These are phyloP conservation scores for Pangasius larnaudii DNA, from an alignment of 2,797 vertebrate species.

Conservation along the genomic window DNA sequence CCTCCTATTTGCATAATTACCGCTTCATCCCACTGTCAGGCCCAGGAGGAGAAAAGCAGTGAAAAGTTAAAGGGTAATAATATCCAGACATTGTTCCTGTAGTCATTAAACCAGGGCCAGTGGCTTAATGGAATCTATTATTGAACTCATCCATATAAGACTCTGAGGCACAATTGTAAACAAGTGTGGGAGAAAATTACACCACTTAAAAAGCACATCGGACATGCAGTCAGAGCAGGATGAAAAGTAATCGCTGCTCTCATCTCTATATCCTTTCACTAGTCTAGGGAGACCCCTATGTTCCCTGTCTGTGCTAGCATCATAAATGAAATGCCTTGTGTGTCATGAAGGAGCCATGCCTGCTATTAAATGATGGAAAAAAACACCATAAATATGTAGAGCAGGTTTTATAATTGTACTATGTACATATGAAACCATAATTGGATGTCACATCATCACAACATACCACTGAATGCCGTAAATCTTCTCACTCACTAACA, in stretches of 20 bases:
- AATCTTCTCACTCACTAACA: not conserved
- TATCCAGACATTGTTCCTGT: constrained; percentile 40
- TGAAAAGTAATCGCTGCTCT: not conserved
- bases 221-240: constrained; percentile 1
- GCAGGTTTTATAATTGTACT: not conserved
- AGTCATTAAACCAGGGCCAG: constrained; percentile 40
- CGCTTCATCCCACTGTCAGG: constrained; percentile 25
- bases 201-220: constrained; percentile 31
- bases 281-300: not conserved
- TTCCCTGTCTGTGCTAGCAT: not conserved
- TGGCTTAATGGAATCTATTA: constrained; percentile 48
- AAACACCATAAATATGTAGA: not conserved
- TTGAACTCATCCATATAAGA: constrained; percentile 42
- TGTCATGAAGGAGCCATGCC: not conserved
- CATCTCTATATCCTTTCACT: not conserved
- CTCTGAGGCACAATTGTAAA: constrained; percentile 36
- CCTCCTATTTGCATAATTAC: constrained; percentile 37
- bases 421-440: not conserved
- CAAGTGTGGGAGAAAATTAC: constrained; percentile 37
- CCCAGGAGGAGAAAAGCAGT: constrained; percentile 20
- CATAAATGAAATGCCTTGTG: not conserved
- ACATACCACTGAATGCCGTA: not conserved
- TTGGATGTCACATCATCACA: not conserved
- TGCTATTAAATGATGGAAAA: not conserved
- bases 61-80: constrained; percentile 46